phyloP scores from a whole-genome alignment of 2,113 vertebrate species.

The Acanthisitta chloris region DNA sequence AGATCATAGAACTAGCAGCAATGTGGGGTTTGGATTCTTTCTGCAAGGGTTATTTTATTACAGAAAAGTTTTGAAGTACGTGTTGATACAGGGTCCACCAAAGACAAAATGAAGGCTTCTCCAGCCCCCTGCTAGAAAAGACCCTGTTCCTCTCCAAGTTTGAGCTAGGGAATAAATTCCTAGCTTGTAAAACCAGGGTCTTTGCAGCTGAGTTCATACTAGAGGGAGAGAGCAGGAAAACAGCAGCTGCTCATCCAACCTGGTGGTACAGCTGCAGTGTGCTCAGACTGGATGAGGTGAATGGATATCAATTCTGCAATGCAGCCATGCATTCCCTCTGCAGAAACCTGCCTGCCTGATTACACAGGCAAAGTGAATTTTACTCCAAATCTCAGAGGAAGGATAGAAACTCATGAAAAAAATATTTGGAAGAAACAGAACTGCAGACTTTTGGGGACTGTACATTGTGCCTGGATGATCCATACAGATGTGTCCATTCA shows the following conservation, averaged over 20 bases:
- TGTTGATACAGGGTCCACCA: not conserved
- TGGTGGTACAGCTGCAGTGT: not conserved
- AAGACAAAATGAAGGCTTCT: not conserved
- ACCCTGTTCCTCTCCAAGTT: not conserved
- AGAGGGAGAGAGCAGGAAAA: not conserved
- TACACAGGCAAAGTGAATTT: not conserved
- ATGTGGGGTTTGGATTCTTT: not conserved
- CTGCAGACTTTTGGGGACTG: accelerated
- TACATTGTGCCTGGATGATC: not conserved
- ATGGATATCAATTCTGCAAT: not conserved
- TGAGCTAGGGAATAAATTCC: not conserved
- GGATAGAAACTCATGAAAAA: not conserved
- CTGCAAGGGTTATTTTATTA: not conserved
- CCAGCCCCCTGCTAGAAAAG: not conserved
- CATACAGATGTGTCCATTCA: not conserved
- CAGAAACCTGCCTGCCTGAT: not conserved
- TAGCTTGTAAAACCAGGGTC: not conserved
- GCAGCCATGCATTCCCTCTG: not conserved
- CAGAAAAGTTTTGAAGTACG: not conserved
- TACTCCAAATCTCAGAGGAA: not conserved
- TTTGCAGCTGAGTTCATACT: not conserved
- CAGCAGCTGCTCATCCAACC: not conserved
- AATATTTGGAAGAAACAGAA: not conserved
- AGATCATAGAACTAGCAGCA: not conserved
- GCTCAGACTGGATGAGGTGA: not conserved